Percentiles rank a stretch among this genome's conserved stretches.
Conservation (phyloP, 2,113 vertebrate genomes). For the Peromyscus polionotus region DNA sequence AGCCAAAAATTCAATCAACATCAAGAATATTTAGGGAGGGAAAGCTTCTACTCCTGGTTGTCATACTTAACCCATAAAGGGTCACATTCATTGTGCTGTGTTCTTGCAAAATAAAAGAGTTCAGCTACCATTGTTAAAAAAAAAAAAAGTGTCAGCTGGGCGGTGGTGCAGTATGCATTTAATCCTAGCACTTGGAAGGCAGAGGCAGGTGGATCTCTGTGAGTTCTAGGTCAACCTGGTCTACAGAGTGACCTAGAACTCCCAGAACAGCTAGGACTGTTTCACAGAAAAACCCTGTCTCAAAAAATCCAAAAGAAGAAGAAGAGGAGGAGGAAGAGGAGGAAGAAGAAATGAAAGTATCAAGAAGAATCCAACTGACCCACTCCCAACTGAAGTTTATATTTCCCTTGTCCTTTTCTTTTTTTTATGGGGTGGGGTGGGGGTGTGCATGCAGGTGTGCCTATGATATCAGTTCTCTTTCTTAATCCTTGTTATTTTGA, state of each 20-base stretch:
- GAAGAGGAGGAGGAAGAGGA: no score
- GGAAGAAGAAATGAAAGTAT: background rate
- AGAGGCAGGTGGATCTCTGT: no score
- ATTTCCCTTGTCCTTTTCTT: background rate
- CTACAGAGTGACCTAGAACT: no score
- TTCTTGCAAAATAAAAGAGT: constrained; percentile 23
- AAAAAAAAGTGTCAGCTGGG: background rate
- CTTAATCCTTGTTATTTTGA: background rate
- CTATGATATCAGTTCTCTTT: background rate
- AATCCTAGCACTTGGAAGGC: no score
- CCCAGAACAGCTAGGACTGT: no score
- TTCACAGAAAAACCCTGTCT: no score
- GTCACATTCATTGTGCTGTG: background rate
- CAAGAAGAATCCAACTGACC: background rate
- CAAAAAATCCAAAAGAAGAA: no score
- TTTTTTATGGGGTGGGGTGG: no score
- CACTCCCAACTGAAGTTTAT: background rate
- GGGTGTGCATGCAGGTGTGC: no score
- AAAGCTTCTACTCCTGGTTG: background rate
- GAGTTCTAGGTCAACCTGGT: no score
- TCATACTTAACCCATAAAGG: background rate
- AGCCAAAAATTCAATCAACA: constrained; percentile 18
- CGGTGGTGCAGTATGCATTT: no score
- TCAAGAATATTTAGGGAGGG: background rate
- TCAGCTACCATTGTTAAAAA: background rate